These are phyloP conservation scores for Gyrodactylus salaris DNA, from an alignment of 1,140 invertebrate species.

Conservation along the genomic window DNA sequence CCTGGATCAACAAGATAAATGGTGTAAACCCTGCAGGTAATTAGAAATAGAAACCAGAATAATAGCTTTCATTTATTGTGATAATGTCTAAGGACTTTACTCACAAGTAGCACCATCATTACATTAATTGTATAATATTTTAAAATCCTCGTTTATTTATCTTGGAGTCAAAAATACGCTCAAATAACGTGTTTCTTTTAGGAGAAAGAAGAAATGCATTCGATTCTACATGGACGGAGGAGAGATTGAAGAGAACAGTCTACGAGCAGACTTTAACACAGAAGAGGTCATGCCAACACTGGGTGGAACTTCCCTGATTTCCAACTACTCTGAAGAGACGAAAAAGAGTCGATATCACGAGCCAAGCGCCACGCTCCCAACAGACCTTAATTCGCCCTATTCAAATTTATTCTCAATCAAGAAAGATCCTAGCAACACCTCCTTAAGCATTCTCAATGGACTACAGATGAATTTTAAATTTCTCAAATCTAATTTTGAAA, in stretches of 20 bases:
- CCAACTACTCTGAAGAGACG: too few relatives aligned
- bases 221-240: not conserved
- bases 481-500: too few relatives aligned
- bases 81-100: not conserved
- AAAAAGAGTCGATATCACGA: too few relatives aligned
- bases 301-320: not conserved
- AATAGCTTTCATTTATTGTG: not conserved
- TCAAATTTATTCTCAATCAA: too few relatives aligned
- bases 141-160: not conserved
- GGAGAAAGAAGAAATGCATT: not conserved
- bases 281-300: not conserved
- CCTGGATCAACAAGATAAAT: slow-evolving; percentile 78
- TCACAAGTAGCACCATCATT: too few relatives aligned
- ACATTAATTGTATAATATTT: not conserved
- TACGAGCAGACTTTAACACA: not conserved
- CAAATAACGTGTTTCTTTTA: too few relatives aligned
- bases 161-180: not conserved
- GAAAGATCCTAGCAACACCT: too few relatives aligned
- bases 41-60: too few relatives aligned
- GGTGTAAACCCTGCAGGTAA: slow-evolving; percentile 99
- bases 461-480: too few relatives aligned
- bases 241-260: not conserved
- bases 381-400: too few relatives aligned
- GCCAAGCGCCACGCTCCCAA: too few relatives aligned
- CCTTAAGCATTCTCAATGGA: too few relatives aligned